Conservation (phyloP, 2,113 vertebrate species). For the Anolis sagrei region DNA sequence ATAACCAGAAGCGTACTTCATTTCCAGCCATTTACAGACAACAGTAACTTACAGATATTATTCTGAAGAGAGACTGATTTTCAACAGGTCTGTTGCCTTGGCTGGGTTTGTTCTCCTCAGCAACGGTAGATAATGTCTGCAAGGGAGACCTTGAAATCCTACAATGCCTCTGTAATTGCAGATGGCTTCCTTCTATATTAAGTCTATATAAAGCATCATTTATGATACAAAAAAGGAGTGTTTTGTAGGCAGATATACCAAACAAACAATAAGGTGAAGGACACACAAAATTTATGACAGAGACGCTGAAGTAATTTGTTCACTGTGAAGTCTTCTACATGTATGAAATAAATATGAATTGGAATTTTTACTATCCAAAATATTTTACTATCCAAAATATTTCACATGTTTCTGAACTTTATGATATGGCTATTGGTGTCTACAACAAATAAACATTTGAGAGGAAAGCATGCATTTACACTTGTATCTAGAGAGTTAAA, state of each 20-base stretch:
- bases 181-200: neutral
- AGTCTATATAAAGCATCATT: neutral
- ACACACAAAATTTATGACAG: neutral
- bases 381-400: neutral
- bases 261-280: neutral
- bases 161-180: neutral
- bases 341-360: neutral
- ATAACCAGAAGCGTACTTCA: slow-evolving; percentile 75
- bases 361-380: too few relatives aligned
- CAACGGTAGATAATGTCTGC: rapidly evolving
- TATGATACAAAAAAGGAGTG: neutral
- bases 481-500: neutral
- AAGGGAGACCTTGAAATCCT: neutral
- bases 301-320: neutral
- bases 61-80: slow-evolving; percentile 36
- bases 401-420: neutral
- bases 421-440: neutral
- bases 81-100: neutral
- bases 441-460: neutral
- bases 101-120: neutral
- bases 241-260: neutral
- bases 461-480: neutral
- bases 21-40: slow-evolving; percentile 29
- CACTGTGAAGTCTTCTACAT: neutral
- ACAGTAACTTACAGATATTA: slow-evolving; percentile 51